Percentiles rank a stretch among this genome's conserved stretches.
Conservation (phyloP, 1,140 invertebrate genomes). For the Lordiphosa collinella region DNA sequence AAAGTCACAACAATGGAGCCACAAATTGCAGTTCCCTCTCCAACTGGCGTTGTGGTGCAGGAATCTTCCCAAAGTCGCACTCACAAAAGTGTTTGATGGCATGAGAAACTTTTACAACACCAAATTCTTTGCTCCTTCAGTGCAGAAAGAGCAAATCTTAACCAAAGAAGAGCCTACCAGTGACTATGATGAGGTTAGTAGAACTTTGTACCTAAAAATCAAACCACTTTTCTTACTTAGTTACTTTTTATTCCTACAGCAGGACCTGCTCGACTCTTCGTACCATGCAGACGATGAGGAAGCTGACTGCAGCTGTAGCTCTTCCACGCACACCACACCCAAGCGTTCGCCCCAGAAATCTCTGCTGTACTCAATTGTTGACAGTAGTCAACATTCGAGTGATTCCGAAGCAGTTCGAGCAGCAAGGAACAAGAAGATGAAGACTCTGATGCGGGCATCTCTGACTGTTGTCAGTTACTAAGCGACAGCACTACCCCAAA, state of each 20-base stretch:
- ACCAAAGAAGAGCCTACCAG: slow-evolving; percentile 56
- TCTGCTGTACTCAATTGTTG: slow-evolving; percentile 68
- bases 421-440: slow-evolving; percentile 30
- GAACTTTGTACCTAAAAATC: not conserved
- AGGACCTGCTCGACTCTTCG: slow-evolving; percentile 73
- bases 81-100: slow-evolving; percentile 70
- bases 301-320: slow-evolving; percentile 57
- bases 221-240: not conserved
- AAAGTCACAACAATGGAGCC: slow-evolving; percentile 65
- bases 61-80: slow-evolving; percentile 52
- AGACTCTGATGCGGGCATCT: slow-evolving; percentile 65
- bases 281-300: slow-evolving; percentile 65
- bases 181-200: slow-evolving; percentile 74
- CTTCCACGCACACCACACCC: slow-evolving; percentile 24
- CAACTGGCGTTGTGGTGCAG: slow-evolving; percentile 10
- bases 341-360: slow-evolving; percentile 66
- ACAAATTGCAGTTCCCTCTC: slow-evolving; percentile 44
- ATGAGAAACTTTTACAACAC: slow-evolving; percentile 72
- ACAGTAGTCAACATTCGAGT: slow-evolving; percentile 61
- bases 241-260: slow-evolving; percentile 22
- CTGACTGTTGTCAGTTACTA: slow-evolving; percentile 68
- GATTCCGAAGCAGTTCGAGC: slow-evolving; percentile 41
- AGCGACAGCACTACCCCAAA: slow-evolving; percentile 36
- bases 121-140: slow-evolving; percentile 65
- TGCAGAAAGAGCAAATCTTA: slow-evolving; percentile 34